Evolutionary conservation across 2,888 invertebrate genomes (phyloP), one percentile per base, ranked within the genome.

Genomic region (Drosophila histrio): DNA sequence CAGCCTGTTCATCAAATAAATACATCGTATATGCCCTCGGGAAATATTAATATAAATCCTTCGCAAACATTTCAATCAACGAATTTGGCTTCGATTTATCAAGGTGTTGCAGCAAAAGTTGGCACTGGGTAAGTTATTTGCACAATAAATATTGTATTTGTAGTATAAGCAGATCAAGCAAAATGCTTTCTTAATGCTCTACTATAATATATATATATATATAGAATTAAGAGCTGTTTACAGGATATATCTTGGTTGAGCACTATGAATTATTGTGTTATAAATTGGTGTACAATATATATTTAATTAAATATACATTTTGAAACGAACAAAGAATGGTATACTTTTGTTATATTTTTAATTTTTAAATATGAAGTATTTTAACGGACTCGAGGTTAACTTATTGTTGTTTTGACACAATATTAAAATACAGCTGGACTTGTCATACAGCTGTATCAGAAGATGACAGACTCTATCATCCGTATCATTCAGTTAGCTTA

Each of bases 51-150:
- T 21, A 72, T 84, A 15, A 81, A 73, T 46, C 65, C 77, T 21
- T 46, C 77, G 30, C 87, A 84, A 64, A 59, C 76, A 39, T 79
- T 78, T 66, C 84, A 82, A 26, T 82, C 87, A n/a, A 79, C 82
- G 15, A 90, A 88, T 65, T 80, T 91, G 60, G 90, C 90, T 19
- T 90, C 91, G 8, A 91, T 91, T 41, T 91, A 90, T 76, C 91
- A 91, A 75, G 91, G 91, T 19, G 91, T 91, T 3, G 89, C 90
- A 0, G 91, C 90, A 2, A 91, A 91, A 79, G 91, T 91, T 43
- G 91, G 91, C 11, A 85, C 90, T 17, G 91, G 91, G 91, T 91
- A 77, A 79, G 84, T 72, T 13, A 1, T 11, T 11, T 39, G 15
- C 4, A 15, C 0, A 15, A 21, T 21, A 1, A 5, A 9, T 11